Evolutionary conservation across 2,797 vertebrate species (phyloP), one percentile per base, ranked within the genome.

Genomic region (Sphenopsis melanotis): DNA sequence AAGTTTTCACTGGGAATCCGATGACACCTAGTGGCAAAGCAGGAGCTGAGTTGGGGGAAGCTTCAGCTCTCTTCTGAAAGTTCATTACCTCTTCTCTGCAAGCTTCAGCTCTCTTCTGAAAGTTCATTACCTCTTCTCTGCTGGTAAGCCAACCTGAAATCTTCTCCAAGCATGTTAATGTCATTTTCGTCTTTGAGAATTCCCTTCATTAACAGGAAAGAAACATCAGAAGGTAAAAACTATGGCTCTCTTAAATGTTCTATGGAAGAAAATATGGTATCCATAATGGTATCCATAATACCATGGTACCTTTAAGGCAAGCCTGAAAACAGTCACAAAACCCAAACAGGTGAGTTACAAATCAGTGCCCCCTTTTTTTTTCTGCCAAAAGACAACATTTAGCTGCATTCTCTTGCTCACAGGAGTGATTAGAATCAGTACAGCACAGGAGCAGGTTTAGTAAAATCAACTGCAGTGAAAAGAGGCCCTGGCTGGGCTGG

Each of bases 101-200:
- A 94, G 22, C 88, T 95, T 98, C 96, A 98, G 60, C 89, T 92
- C 23, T 98, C 97, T 47, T 97, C 98, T 55, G 95, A 95, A 66
- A 96, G 87, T 2, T 90, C 39, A 39, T 98, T 49, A 26, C 24
- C 47, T 69, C 87, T 95, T 42, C 90, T 97, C 83, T 97, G 97
- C 95, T 98, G 97, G 86, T 98, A 99, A 23, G 96, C 98, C 92
- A 98, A 97, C 90, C 93, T 98, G 83, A 99, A 99, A 53, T 98
- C 98, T 94, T 99, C 99, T 56, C 99, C 98, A 92, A 99, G 99
- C 97, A 98, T 97, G 61, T 98, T 90, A 69, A 99, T 93, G 80
- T 99, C 99, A 6, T 98, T 98, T 93, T 99, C 98, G 0, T 94
- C 96, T 94, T 97, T 98, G 94, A 99, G 98, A 94, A 99, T 97